Conservation (phyloP, 2,797 vertebrate genomes). For the Poeciliopsis infans region DNA sequence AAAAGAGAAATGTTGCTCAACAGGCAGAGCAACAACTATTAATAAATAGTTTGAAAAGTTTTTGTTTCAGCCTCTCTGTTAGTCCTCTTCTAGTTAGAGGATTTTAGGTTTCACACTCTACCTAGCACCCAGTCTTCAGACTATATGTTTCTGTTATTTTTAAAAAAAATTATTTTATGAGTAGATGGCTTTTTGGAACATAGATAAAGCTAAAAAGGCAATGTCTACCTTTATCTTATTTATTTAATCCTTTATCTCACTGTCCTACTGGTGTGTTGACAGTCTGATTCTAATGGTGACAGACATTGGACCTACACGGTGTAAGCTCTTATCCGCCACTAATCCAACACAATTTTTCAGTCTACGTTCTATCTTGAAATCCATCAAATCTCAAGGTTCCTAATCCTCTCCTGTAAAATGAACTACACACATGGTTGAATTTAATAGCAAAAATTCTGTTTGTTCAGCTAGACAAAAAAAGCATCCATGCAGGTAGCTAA, state of each 20-base stretch:
- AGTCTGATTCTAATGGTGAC: neutral
- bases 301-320: neutral
- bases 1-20: neutral
- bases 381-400: constrained; percentile 1
- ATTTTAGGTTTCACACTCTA: neutral
- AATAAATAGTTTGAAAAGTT: neutral
- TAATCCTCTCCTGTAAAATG: constrained; percentile 6
- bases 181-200: neutral
- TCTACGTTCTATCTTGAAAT: neutral
- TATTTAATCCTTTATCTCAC: neutral
- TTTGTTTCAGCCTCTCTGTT: neutral
- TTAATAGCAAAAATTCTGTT: neutral
- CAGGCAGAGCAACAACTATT: neutral
- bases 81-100: neutral
- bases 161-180: neutral
- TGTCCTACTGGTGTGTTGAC: neutral
- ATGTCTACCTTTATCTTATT: neutral
- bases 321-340: neutral
- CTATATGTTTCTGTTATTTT: neutral
- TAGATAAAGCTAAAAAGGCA: neutral
- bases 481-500: neutral
- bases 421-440: neutral
- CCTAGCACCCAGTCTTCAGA: neutral
- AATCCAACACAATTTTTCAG: neutral
- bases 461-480: neutral